Evolutionary conservation across 1,140 invertebrate species (phyloP), one percentile per base, ranked within the genome.

Genomic region (Physella acuta): DNA sequence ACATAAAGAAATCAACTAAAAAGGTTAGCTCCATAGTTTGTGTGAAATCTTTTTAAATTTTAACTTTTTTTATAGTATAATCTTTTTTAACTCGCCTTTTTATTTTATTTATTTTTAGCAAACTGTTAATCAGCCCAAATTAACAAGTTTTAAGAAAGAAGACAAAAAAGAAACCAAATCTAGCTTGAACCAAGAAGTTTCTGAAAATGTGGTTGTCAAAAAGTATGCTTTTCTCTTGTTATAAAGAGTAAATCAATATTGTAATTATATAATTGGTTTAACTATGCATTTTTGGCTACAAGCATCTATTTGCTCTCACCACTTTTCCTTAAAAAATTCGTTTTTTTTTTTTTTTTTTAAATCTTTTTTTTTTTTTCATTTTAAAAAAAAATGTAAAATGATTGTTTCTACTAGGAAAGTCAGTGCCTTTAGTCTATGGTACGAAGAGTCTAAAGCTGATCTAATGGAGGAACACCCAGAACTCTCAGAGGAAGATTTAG

Each of bases 341-440:
- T n/a, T n/a, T n/a, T n/a, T n/a, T n/a, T n/a, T n/a, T n/a, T n/a
- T n/a, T n/a, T n/a, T n/a, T n/a, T n/a, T n/a, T 33, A 53, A 31
- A 5, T 31, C n/a, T 36, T 8, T 24, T 17, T 36, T 39, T 62
- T 3, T 5, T 62, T 39, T 31, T 39, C 14, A 11, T 36, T 3
- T 24, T 26, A 5, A 33, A 60, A 60, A 62, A 4, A 39, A 14
- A 16, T 26, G 4, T 16, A 24, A 5, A 39, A 37, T 62, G 36
- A 14, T 62, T n/a, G 65, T 28, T 33, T 62, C 37, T 61, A 60
- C 24, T 34, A 80, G 78, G 69, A 64, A 74, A 34, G 44, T 67
- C 3, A 77, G 75, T 68, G 80, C 75, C 20, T 84, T 82, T 76
- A 74, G 80, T 37, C 51, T 81, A 55, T 84, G 82, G 82, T 71